These are phyloP conservation scores for Tuta absoluta DNA, from an alignment of 2,888 invertebrate species.

Conservation along the genomic window DNA sequence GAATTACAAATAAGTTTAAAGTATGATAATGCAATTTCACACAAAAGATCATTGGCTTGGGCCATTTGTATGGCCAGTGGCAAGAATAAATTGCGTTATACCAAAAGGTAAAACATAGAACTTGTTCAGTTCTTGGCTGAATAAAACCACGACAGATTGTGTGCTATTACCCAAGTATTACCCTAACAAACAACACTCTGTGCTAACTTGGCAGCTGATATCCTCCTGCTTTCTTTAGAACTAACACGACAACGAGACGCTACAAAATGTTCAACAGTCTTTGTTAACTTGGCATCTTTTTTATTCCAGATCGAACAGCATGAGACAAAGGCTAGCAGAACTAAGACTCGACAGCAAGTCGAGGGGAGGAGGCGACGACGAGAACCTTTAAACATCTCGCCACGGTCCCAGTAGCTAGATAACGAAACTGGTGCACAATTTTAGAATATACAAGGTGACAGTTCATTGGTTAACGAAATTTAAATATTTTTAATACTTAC, in stretches of 20 bases:
- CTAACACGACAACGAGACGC: not conserved
- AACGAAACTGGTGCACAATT: constrained; percentile 54
- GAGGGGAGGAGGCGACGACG: constrained; percentile 69
- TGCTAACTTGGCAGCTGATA: not conserved
- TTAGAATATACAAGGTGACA: not conserved
- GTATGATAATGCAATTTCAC: no score
- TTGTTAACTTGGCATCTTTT: not conserved
- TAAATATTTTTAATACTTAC: not conserved
- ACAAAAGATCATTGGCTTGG: no score
- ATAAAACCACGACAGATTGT: no score
- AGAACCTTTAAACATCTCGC: constrained; percentile 50
- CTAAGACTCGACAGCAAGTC: constrained; percentile 71
- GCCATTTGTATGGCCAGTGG: no score
- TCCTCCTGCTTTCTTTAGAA: not conserved
- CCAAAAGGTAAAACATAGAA: no score
- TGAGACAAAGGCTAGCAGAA: constrained; percentile 69
- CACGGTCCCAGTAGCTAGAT: constrained; percentile 39
- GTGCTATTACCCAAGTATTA: no score
- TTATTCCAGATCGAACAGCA: constrained; percentile 68
- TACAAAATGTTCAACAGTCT: not conserved
- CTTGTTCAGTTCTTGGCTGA: no score
- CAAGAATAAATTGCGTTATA: no score
- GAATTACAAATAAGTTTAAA: no score
- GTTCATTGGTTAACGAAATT: not conserved
- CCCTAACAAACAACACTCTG: not conserved